Evolutionary conservation across 2,113 vertebrate species (phyloP).

Genomic region (Psilopsiagon aymara): DNA sequence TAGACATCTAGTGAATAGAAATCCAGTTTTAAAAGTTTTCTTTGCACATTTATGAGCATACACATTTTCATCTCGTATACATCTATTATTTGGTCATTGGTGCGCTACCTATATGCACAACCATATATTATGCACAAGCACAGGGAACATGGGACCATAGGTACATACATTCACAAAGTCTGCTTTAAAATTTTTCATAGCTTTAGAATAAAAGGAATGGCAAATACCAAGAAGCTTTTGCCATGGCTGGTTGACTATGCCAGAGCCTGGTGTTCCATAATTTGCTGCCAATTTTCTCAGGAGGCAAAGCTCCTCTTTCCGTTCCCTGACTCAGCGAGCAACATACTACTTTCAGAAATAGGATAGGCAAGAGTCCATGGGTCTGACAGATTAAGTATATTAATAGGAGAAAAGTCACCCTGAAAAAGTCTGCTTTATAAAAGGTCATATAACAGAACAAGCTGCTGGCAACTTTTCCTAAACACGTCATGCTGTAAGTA

Average conservation of each 20-base stretch:
- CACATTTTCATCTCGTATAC: background rate
- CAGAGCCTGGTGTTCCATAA: background rate
- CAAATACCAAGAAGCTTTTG: background rate
- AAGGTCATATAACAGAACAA: background rate
- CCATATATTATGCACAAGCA: background rate
- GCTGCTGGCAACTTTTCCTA: background rate
- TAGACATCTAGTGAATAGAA: background rate
- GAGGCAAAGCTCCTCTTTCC: background rate
- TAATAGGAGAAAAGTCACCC: slow-evolving; percentile 28
- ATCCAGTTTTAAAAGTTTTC: background rate
- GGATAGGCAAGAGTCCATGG: background rate
- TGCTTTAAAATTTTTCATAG: background rate
- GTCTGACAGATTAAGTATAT: background rate
- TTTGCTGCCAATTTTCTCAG: background rate
- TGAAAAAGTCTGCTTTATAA: background rate
- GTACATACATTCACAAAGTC: background rate
- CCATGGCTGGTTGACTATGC: background rate
- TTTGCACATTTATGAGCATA: background rate
- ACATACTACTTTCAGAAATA: background rate
- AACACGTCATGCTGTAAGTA: background rate
- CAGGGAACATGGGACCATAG: background rate
- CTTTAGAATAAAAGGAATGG: background rate
- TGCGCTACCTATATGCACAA: background rate
- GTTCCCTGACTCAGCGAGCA: background rate
- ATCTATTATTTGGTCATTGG: background rate